Percentiles rank a stretch among this genome's conserved stretches.
Conservation (phyloP, 2,113 vertebrate species). For the Bothrops jararaca region DNA sequence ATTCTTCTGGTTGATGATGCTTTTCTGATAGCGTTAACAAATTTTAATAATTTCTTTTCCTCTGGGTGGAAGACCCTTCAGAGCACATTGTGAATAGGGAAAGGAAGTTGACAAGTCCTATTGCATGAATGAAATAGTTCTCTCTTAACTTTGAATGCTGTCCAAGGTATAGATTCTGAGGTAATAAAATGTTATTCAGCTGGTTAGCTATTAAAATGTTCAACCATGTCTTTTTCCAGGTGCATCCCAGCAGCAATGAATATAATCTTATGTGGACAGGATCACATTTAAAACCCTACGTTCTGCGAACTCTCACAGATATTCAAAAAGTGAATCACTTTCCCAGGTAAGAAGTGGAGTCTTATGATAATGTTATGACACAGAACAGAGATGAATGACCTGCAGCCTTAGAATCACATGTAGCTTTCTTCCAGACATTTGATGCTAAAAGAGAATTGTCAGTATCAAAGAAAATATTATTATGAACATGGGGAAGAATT, state of each 20-base stretch:
- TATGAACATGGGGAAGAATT: too few species aligned
- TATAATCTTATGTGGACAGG: slow-evolving; percentile 99
- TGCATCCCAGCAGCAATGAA: slow-evolving; percentile 87
- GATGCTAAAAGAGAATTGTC: too few species aligned
- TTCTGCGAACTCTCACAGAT: slow-evolving; percentile 87
- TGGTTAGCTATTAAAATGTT: neutral
- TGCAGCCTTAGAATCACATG: too few species aligned
- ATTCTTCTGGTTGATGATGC: neutral
- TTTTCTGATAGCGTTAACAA: neutral
- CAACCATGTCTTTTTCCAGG: slow-evolving; percentile 58
- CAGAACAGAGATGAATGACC: neutral
- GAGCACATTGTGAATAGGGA: neutral
- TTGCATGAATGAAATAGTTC: neutral
- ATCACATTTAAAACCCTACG: slow-evolving; percentile 90
- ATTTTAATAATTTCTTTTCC: neutral
- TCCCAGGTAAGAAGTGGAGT: slow-evolving; percentile 77
- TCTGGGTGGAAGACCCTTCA: neutral
- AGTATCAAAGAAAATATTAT: too few species aligned
- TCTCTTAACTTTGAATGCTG: neutral
- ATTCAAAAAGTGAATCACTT: slow-evolving; percentile 99
- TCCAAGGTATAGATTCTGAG: neutral
- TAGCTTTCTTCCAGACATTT: too few species aligned
- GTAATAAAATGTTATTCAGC: neutral
- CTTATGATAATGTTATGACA: neutral
- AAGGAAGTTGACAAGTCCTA: neutral